Conservation (phyloP, 2,113 vertebrate species). For the Nettapus auritus region DNA sequence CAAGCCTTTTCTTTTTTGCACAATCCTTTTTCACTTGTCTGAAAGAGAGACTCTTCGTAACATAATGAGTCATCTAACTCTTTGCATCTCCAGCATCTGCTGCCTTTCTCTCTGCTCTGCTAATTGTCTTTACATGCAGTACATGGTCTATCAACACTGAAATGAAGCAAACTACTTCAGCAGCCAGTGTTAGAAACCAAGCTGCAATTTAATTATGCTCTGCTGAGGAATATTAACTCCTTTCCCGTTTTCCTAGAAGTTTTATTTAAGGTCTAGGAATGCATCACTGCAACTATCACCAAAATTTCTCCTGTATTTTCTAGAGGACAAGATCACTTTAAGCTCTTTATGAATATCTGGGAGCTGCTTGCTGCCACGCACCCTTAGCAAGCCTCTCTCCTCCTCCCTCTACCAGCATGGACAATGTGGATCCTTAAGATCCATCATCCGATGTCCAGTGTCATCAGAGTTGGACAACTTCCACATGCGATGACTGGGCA, state of each 20-base stretch:
- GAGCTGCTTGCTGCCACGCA: background rate
- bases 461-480: background rate
- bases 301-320: background rate
- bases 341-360: background rate
- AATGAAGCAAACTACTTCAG: background rate
- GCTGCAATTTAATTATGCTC: background rate
- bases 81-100: constrained; percentile 35
- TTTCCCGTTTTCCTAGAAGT: background rate
- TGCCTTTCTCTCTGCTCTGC: constrained; percentile 54
- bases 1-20: background rate
- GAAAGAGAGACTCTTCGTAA: constrained; percentile 1
- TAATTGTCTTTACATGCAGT: constrained; percentile 7
- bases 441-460: background rate
- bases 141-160: background rate
- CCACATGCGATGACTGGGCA: background rate
- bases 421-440: background rate
- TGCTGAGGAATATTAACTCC: background rate
- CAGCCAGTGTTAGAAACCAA: background rate
- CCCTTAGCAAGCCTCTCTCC: background rate
- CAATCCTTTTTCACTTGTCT: constrained; percentile 2
- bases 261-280: background rate
- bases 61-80: constrained; percentile 44
- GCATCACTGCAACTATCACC: background rate
- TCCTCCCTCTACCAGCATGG: background rate
- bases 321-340: background rate